Percentiles rank a stretch among this genome's conserved stretches.
These are phyloP conservation scores for Rattus norvegicus DNA, from an alignment of 2,113 vertebrate species.

Conservation along the genomic window DNA sequence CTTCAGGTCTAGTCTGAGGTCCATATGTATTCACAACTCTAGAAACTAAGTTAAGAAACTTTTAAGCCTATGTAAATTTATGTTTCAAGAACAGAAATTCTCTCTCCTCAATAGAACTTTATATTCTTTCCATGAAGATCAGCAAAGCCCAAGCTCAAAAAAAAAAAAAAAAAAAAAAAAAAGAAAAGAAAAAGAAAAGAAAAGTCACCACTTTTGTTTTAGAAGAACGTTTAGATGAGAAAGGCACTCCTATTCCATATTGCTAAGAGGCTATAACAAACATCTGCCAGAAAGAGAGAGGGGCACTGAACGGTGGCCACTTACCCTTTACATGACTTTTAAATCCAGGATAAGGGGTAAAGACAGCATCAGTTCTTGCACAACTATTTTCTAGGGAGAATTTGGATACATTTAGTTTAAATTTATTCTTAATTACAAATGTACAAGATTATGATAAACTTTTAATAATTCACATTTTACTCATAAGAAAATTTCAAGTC, in stretches of 20 bases:
- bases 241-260: not conserved
- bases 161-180: not conserved
- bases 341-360: conserved; percentile 98
- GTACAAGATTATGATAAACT: conserved; percentile 48
- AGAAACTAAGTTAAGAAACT: conserved; percentile 89
- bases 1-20: conserved; percentile 93
- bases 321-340: conserved; percentile 99
- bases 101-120: conserved; percentile 3
- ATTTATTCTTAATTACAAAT: conserved; percentile 67
- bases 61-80: conserved; percentile 45
- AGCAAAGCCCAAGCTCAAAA: conserved; percentile 39
- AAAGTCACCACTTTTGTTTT: conserved; percentile 38
- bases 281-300: not conserved
- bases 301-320: conserved; percentile 9
- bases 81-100: conserved; percentile 51
- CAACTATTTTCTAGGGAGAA: conserved; percentile 95
- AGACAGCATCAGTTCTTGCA: conserved; percentile 98
- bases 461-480: conserved; percentile 38
- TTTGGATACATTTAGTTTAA: conserved; percentile 67
- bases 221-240: conserved; percentile 54
- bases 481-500: conserved; percentile 51
- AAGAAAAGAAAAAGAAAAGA: not conserved
- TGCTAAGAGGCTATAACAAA: not conserved
- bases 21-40: conserved; percentile 97
- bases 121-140: conserved; percentile 42